Conservation (phyloP, 2,888 invertebrate genomes). For the Scaptomyza tumidula region DNA sequence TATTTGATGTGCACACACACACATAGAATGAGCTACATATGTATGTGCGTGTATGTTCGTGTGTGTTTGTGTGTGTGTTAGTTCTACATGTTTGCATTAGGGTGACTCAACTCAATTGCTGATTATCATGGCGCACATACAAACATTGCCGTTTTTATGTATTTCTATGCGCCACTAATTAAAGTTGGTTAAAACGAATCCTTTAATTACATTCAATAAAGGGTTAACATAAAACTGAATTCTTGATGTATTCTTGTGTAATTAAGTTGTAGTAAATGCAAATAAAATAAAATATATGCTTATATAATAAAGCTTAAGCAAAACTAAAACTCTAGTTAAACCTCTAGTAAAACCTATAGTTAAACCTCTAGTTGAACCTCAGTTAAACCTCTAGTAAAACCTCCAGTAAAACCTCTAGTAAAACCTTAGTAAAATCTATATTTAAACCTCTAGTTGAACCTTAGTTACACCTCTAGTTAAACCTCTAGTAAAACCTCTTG, state of each 20-base stretch:
- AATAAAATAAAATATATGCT: too few relatives aligned
- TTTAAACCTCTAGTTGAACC: too few relatives aligned
- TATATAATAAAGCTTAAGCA: too few relatives aligned
- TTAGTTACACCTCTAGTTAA: too few relatives aligned
- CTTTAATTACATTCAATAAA: slow-evolving; percentile 31
- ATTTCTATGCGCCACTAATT: slow-evolving; percentile 23
- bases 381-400: too few relatives aligned
- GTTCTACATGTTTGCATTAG: slow-evolving; percentile 38
- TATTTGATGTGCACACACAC: slow-evolving; percentile 67
- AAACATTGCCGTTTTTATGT: slow-evolving; percentile 17
- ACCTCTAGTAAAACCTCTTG: too few relatives aligned
- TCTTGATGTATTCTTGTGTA: not conserved
- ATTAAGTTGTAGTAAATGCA: too few relatives aligned
- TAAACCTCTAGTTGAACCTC: too few relatives aligned
- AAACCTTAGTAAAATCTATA: too few relatives aligned
- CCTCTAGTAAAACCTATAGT: too few relatives aligned
- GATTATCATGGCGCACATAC: slow-evolving; percentile 34
- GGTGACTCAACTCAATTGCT: slow-evolving; percentile 48
- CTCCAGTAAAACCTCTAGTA: too few relatives aligned
- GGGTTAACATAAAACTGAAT: not conserved
- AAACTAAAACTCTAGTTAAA: too few relatives aligned
- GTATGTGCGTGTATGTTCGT: not conserved
- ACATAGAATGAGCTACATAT: not conserved
- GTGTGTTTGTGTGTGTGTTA: slow-evolving; percentile 1
- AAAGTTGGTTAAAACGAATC: slow-evolving; percentile 17